Evolutionary conservation across 2,113 vertebrate genomes (phyloP), one percentile per base, ranked within the genome.

Genomic region (Semicossyphus pulcher): DNA sequence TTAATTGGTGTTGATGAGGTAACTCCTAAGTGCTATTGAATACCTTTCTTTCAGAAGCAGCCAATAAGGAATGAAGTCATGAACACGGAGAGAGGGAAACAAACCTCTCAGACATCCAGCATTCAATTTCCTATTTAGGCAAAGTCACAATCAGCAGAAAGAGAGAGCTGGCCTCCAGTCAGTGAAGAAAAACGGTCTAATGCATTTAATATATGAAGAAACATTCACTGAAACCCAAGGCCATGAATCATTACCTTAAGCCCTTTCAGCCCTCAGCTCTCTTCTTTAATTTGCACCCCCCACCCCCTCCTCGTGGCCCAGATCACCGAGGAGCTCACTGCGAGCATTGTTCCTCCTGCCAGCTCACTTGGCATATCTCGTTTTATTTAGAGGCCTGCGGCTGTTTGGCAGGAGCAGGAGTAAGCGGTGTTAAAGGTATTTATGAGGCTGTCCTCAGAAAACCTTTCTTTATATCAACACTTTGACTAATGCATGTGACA

Each of bases 391-490:
- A 85, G 62, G 62, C 87, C 76, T 57, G 41, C 5, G 81, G 88
- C 82, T 80, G 81, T 86, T 89, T 91, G 87, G 87, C 88, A 90
- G 74, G 51, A 76, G 47, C 52, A 63, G 53, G 3, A 80, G 49
- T 83, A 78, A 86, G 81, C 63, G 57, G 79, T 60, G 78, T 85
- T 85, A 62, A 72, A 89, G 85, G 76, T 88, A 89, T 91, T 92
- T 90, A 89, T 85, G 83, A 88, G 81, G 34, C 54, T 91, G 88
- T 93, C 88, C 89, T 93, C 61, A 88, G 79, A 90, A 51, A 92
- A 88, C 91, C 90, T 85, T 69, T 52, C 51, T 80, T 82, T 87
- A 77, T 71, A 86, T 88, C 86, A 88, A 78, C 80, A 75, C 54
- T 80, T 82, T 84, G 86, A 91, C 73, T 77, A 86, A 87, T 77